Evolutionary conservation across 1,140 invertebrate genomes (phyloP), one percentile per base, ranked within the genome.

Genomic region (Drosophila nigromelanica): DNA sequence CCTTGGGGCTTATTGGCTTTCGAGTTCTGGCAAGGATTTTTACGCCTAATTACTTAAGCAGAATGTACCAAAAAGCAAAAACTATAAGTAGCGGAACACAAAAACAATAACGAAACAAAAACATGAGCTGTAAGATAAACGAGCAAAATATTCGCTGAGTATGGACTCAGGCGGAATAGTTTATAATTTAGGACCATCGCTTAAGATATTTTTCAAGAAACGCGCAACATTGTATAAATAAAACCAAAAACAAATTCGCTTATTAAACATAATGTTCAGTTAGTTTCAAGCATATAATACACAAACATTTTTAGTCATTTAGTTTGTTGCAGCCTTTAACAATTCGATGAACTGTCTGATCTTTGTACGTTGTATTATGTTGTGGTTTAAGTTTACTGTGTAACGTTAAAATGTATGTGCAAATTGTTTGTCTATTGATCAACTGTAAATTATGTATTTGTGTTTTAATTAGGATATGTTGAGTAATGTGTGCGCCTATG

Each of bases 21-120:
- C 51, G 85, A 80, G 72, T 39, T 86, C 37, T 59, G 79, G 39
- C 71, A 72, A 51, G 80, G 77, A 78, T 59, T 89, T 48, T 69
- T 80, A 56, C 70, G 80, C 71, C 80, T 78, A 61, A 90, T 74
- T 85, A 85, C 85, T 90, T 89, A 90, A 90, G 71, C 48, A 74
- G 51, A 90, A 78, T 45, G 87, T 77, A 86, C 79, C 79, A 87
- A 87, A 87, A 74, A 90, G 40, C 54, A 69, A 56, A 48, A 58
- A 62, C 56, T 39, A 54, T 54, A 52, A 66, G 51, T 67, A 76
- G 63, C 66, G 70, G 63, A 80, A 76, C 61, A 54, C 35, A 43
- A 42, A 64, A 55, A 73, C 1, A 62, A 71, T 66, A 75, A 72
- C 24, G 18, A 72, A 62, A 59, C 51, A 30, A 60, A 48, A 76